Percentiles rank a stretch among this genome's conserved stretches.
Conservation (phyloP, 2,797 vertebrate species). For the Megalops cyprinoides region DNA sequence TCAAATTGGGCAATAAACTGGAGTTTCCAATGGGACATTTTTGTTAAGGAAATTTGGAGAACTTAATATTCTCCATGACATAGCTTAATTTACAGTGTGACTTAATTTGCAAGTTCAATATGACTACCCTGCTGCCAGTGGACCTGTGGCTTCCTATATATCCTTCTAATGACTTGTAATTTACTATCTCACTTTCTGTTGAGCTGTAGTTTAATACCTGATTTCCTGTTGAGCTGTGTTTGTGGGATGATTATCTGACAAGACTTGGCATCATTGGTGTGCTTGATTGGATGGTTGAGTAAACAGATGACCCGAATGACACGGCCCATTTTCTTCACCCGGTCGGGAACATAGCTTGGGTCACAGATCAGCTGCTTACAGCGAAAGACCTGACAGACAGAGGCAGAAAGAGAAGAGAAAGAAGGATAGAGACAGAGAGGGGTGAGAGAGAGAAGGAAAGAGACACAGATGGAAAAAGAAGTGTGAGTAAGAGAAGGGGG, state of each 20-base stretch:
- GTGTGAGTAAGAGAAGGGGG: no score
- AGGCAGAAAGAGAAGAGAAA: not conserved
- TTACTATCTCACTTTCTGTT: not conserved
- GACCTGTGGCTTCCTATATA: no score
- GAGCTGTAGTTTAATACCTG: conserved; percentile 59
- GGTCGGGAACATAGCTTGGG: conserved; percentile 68
- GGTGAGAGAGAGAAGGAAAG: not conserved
- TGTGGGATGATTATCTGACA: conserved; percentile 81
- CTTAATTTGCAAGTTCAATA: no score
- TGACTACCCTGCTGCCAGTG: no score
- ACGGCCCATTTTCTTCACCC: conserved; percentile 71
- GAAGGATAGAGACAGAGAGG: not conserved
- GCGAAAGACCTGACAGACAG: conserved; percentile 61
- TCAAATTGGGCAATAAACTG: no score
- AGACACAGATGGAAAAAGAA: not conserved
- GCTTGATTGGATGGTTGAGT: conserved; percentile 77
- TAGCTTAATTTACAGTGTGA: not conserved
- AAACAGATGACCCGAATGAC: conserved; percentile 76
- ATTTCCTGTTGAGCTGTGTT: conserved; percentile 72
- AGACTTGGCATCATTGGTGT: conserved; percentile 74
- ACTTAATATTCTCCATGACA: no score
- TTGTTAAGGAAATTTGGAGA: no score
- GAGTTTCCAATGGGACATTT: no score
- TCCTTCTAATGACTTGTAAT: not conserved
- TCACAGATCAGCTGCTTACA: conserved; percentile 82